A percentile compares a stretch with the other conserved stretches of the same genome.
Conservation (phyloP, 2,113 vertebrate species). For the Platanista minor region DNA sequence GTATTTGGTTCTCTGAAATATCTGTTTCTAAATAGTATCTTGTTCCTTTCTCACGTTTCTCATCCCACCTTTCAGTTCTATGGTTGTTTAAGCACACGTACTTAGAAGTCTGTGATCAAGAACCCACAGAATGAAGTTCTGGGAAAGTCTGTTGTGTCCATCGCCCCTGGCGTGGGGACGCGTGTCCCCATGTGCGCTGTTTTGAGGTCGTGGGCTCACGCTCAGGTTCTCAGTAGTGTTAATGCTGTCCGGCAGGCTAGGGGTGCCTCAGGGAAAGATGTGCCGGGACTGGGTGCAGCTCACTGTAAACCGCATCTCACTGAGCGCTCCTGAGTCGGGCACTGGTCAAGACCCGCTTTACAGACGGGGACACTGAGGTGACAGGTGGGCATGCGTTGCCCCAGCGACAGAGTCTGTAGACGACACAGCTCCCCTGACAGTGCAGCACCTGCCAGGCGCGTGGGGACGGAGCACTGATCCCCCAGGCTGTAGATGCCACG, state of each 20-base stretch:
- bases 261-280: neutral
- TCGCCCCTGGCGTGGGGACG: neutral
- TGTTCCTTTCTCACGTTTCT: neutral
- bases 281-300: neutral
- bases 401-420: neutral
- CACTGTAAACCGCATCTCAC: neutral
- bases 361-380: neutral
- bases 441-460: rapidly evolving
- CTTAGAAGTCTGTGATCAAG: neutral
- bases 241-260: neutral
- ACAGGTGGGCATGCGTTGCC: neutral
- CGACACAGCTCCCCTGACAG: neutral
- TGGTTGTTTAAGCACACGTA: neutral
- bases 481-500: neutral
- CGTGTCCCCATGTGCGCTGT: neutral
- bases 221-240: neutral
- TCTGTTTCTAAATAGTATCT: neutral
- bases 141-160: neutral
- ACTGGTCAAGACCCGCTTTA: too few relatives aligned
- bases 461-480: neutral
- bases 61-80: neutral
- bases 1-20: neutral
- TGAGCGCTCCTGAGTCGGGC: too few relatives aligned
- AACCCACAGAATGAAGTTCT: neutral
- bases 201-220: neutral